Evolutionary conservation across 2,888 invertebrate species (phyloP), one percentile per base, ranked within the genome.

Genomic region (Mesorhabditis sp.): DNA sequence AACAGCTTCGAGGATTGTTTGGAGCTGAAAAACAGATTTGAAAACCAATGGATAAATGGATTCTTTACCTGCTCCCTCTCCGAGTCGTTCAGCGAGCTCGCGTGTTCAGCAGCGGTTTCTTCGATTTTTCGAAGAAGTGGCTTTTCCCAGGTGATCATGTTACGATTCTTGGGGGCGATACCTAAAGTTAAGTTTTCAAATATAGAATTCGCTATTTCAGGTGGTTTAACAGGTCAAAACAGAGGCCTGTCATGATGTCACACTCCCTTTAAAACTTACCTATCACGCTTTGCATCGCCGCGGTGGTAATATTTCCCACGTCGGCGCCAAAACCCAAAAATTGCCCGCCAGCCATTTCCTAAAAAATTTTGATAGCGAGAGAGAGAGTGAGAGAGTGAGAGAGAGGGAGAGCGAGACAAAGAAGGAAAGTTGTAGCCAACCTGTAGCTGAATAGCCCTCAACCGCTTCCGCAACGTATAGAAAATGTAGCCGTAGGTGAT

Each of bases 401-500:
- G 10, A 7, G 43, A 3, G n/a, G 13, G 15, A 6, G 5, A 13
- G 5, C 5, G 28, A n/a, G 28, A 28, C 28, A 2, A 28, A 28
- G 28, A 1, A 28, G 28, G 28, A 28, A 28, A 28, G 28, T 28
- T 28, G 10, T 15, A 70, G 70, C 66, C 4, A 28, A 79, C 85
- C 74, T 85, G 86, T 4, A 86, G 74, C 65, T 83, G 81, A 66
- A 86, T 82, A 15, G 84, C 83, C 63, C 82, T 67, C 43, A 86
- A 70, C 5, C 86, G 77, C 67, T 82, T 81, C 62, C 87, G 86
- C 62, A 88, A 82, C 28, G 86, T 80, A 70, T 80, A 82, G 71
- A 86, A 86, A 5, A 86, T 85, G 70, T 83, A 83, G 45, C 87
- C 86, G 79, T 88, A 88, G 65, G 88, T 87, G 70, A 86, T 83